These are phyloP conservation scores for Trichogramma pretiosum DNA, from an alignment of 1,140 invertebrate species.

Conservation along the genomic window DNA sequence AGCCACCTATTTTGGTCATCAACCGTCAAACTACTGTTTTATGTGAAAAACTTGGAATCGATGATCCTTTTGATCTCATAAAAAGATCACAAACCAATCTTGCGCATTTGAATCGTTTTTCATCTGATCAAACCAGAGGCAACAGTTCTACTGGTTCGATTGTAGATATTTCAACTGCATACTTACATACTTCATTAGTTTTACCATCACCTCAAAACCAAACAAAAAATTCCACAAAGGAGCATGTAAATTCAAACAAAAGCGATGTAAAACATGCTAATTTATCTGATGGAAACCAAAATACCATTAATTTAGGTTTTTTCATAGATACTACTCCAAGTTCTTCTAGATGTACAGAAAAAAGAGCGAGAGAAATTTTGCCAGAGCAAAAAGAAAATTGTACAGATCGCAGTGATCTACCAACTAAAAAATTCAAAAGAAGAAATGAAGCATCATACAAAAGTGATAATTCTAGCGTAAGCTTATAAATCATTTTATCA, in stretches of 20 bases:
- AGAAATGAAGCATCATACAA: too few relatives aligned
- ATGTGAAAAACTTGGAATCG: slow-evolving; percentile 70
- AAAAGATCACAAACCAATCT: slow-evolving; percentile 24
- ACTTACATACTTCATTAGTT: too few relatives aligned
- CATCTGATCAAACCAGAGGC: slow-evolving; percentile 11
- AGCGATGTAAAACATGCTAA: neutral
- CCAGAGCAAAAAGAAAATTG: too few relatives aligned
- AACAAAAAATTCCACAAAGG: too few relatives aligned
- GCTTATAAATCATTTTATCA: too few relatives aligned
- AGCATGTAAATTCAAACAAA: too few relatives aligned
- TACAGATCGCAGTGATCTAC: too few relatives aligned
- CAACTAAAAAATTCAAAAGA: too few relatives aligned
- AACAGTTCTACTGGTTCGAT: slow-evolving; percentile 16
- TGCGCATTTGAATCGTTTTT: slow-evolving; percentile 26
- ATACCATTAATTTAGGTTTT: neutral
- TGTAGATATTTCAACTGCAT: slow-evolving; percentile 19
- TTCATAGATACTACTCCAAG: slow-evolving; percentile 7
- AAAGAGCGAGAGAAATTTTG: too few relatives aligned
- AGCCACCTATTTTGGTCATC: slow-evolving; percentile 40
- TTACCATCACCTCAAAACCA: too few relatives aligned
- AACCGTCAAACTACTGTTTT: slow-evolving; percentile 79
- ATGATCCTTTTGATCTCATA: slow-evolving; percentile 59
- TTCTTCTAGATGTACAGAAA: too few relatives aligned
- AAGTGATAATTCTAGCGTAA: too few relatives aligned
- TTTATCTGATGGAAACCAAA: slow-evolving; percentile 3